Evolutionary conservation across 2,113 vertebrate species (phyloP), one percentile per base, ranked within the genome.

Genomic region (Aramus guarauna): DNA sequence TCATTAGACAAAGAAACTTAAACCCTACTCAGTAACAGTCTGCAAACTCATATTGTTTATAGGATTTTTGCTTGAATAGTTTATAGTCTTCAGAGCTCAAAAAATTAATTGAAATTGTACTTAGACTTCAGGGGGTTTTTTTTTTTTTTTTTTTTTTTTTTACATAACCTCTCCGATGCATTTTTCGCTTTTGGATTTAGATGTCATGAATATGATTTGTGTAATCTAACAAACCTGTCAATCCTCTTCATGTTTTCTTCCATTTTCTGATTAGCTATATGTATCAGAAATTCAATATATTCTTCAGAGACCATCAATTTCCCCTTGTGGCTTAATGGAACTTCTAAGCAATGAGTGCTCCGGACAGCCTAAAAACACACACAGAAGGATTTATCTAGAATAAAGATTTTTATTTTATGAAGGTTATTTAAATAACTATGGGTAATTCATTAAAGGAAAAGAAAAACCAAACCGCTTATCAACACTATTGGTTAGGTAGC

Each of bases 321-420:
- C 52, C 99, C 99, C n/a, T 97, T 92, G 23, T 94, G 98, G 90
- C 97, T 99, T 88, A 99, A 90, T 4, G 99, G 99, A 94, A 99
- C 99, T 97, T 99, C 99, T 85, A 99, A 98, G 90, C 99, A 98
- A 17, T 99, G 99, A 71, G 99, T 99, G 89, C 99, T 99, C 7
- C 99, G 98, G 81, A 99, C 98, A 18, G 99, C 99, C 99, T 99
- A 43, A 27, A 84, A 72, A 56, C 66, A 96, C 30, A 84, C 9
- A 86, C 0, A 83, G 19, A 36, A 50, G 6, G 3, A 58, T 47
- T 81, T 41, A 56, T 12, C 26, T n/a, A 41, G 6, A 69, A 58
- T 32, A 10, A 71, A 27, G 67, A 8, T 68, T 47, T 60, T 47
- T 50, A 9, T 14, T 84, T 88, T 71, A 53, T 23, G 21, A 63